These are phyloP conservation scores for Lamellibrachia luymesi DNA, from an alignment of 1,140 invertebrate species.

Conservation along the genomic window DNA sequence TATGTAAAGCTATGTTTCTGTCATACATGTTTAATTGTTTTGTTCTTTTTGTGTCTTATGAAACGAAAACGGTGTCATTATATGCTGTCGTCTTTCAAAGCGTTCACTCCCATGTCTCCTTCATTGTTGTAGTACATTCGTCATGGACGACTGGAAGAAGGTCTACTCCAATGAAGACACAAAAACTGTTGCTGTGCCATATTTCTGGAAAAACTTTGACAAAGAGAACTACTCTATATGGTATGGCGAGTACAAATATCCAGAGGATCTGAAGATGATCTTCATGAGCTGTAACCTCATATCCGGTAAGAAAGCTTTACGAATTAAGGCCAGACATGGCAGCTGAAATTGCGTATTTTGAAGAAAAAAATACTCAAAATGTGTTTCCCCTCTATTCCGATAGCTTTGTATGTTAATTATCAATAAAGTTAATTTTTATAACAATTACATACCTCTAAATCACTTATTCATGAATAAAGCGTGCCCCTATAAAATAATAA, in stretches of 20 bases:
- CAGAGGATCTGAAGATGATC: slow-evolving; percentile 84
- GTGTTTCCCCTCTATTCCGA: neutral
- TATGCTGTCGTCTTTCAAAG: slow-evolving; percentile 22
- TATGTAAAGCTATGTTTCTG: too few relatives aligned
- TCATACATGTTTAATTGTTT: neutral
- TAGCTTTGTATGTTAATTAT: neutral
- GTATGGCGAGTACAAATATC: slow-evolving; percentile 96
- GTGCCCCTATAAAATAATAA: too few relatives aligned
- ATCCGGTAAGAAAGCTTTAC: slow-evolving; percentile 63
- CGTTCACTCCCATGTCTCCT: slow-evolving; percentile 22
- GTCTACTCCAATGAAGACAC: slow-evolving; percentile 97
- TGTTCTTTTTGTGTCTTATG: neutral
- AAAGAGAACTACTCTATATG: slow-evolving; percentile 95
- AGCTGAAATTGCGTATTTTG: too few relatives aligned
- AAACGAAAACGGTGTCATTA: neutral
- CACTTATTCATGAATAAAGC: too few relatives aligned
- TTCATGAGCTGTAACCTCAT: slow-evolving; percentile 97
- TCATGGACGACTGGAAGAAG: slow-evolving; percentile 96
- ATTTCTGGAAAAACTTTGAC: slow-evolving; percentile 99
- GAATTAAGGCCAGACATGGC: too few relatives aligned
- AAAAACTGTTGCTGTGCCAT: slow-evolving; percentile 82
- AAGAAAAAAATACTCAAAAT: too few relatives aligned
- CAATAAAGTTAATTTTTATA: too few relatives aligned
- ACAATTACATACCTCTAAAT: too few relatives aligned
- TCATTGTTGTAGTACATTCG: slow-evolving; percentile 71